phyloP scores from a whole-genome alignment of 1,140 invertebrate species.

The Drosophila orena region DNA sequence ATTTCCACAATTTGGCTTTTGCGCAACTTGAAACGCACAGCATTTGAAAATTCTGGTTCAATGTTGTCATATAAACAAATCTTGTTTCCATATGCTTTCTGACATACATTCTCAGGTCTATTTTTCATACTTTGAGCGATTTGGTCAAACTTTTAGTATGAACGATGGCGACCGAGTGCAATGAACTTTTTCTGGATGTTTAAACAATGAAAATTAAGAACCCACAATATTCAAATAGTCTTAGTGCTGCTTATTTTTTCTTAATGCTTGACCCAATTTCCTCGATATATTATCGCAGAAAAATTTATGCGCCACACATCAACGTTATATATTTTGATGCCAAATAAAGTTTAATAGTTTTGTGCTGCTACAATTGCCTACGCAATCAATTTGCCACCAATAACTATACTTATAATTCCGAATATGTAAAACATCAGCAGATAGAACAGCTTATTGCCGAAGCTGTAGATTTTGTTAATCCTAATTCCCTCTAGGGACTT shows the following conservation, averaged over 20 bases:
- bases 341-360: conserved; percentile 3
- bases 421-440: conserved; percentile 10
- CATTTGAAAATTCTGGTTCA: conserved; percentile 55
- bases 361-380: not conserved
- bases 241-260: too few relatives aligned
- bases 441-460: not conserved
- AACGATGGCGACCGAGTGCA: conserved; percentile 51
- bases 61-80: conserved; percentile 57
- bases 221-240: too few relatives aligned
- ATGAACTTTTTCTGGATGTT: conserved; percentile 63
- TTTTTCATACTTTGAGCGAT: conserved; percentile 38
- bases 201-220: too few relatives aligned
- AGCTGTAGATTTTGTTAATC: not conserved
- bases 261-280: too few relatives aligned
- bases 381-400: not conserved
- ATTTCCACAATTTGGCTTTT: conserved; percentile 50
- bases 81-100: conserved; percentile 40
- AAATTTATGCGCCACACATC: too few relatives aligned
- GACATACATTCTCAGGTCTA: conserved; percentile 61
- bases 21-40: conserved; percentile 56
- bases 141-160: conserved; percentile 42
- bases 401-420: not conserved
- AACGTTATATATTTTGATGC: not conserved
- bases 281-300: too few relatives aligned
- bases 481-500: conserved; percentile 13